Conservation (phyloP, 2,888 invertebrate species). For the Drosophila buzzatii region DNA sequence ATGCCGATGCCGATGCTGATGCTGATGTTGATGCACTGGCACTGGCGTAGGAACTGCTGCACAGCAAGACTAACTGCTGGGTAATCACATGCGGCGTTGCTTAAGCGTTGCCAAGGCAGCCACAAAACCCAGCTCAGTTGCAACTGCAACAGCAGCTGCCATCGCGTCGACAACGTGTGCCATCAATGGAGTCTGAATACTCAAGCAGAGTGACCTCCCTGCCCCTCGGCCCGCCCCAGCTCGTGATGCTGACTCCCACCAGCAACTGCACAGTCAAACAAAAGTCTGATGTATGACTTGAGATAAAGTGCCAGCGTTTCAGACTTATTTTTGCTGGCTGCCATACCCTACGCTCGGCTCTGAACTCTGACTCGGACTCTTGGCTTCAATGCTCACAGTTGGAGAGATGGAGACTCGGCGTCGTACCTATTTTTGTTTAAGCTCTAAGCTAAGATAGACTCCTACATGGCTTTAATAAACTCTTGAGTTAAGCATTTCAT, state of each 20-base stretch:
- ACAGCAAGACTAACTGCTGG: constrained; percentile 74
- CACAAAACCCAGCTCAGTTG: constrained; percentile 47
- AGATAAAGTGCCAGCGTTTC: constrained; percentile 62
- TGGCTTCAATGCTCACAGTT: neutral
- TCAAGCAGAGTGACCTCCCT: constrained; percentile 24
- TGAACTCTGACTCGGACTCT: constrained; percentile 4
- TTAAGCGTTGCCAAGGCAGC: constrained; percentile 65
- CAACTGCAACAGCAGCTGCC: constrained; percentile 40
- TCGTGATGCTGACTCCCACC: constrained; percentile 18
- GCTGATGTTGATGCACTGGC: constrained; percentile 47
- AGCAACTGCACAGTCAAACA: constrained; percentile 31
- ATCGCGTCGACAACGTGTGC: constrained; percentile 59
- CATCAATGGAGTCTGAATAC: constrained; percentile 65
- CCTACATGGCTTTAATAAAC: neutral
- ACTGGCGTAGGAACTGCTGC: constrained; percentile 18
- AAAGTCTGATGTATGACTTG: constrained; percentile 64
- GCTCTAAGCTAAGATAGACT: neutral
- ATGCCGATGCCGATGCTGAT: constrained; percentile 49
- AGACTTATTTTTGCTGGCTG: constrained; percentile 27
- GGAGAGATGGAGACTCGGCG: neutral
- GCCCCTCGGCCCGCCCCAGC: neutral
- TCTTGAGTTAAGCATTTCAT: neutral
- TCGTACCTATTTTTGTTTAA: neutral
- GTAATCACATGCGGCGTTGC: constrained; percentile 79
- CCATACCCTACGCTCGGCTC: constrained; percentile 38